Evolutionary conservation across 2,113 vertebrate species (phyloP), one percentile per base, ranked within the genome.

Genomic region (Limanda limanda): DNA sequence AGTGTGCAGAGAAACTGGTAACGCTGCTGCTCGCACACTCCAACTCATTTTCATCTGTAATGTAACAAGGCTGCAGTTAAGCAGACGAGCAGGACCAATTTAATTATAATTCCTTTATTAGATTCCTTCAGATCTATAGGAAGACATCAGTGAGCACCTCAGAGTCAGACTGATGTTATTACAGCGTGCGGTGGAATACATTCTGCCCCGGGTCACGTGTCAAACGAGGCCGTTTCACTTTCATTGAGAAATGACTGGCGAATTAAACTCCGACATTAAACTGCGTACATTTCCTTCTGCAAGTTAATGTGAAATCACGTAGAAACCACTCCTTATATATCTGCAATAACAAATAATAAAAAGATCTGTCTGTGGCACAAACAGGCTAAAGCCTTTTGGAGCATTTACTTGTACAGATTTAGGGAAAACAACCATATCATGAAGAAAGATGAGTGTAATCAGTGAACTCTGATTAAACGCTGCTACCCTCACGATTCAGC

Each of bases 301-400:
- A 56, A 77, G 47, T 40, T 70, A 13, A 52, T 12, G n/a, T 69
- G 42, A 75, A 57, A 27, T 62, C 5, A 61, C 18, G 56, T 27
- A 66, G 23, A 75, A 70, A 45, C 23, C 57, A 18, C 24, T 78
- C 51, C 51, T 58, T 60, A 65, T 75, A 51, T 51, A 31, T 83
- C 66, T 70, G 83, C 79, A 85, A 72, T 75, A 85, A 82, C 31
- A 76, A 64, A 80, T 57, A 57, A 31, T 57, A 60, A 54, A 4
- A 55, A 7, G 47, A 18, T 71, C 55, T 48, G 45, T 84, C 2
- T 35, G 74, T 68, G 65, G 47, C 77, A 76, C 45, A 18, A 67
- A 59, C 51, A 48, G 58, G 59, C 45, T 23, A 59, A 82, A 59
- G 66, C 42, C 59, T 78, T 78, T 71, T 40, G 79, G 71, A 77